A percentile compares a stretch with the other conserved stretches of the same genome.
Conservation (phyloP, 1,140 invertebrate genomes). For the Streblospio benedicti region DNA sequence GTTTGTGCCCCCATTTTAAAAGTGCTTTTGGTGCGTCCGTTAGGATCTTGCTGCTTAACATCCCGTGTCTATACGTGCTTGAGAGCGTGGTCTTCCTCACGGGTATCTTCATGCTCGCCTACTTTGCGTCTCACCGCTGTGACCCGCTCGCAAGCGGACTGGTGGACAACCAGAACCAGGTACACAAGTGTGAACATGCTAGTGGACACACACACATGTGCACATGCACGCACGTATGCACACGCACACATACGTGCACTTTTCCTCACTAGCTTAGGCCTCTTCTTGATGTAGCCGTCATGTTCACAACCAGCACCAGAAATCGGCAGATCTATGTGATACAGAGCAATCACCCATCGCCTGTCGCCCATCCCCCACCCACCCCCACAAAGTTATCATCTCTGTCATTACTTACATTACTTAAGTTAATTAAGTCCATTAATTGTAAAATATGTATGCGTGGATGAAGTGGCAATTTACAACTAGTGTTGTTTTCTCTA, state of each 20-base stretch:
- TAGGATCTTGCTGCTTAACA: neutral
- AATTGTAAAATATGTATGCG: neutral
- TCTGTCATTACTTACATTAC: neutral
- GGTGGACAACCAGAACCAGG: conserved; percentile 4
- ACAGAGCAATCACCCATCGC: too few relatives aligned
- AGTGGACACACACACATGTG: too few relatives aligned
- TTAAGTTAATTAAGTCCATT: neutral
- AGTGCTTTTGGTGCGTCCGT: neutral
- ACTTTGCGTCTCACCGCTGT: neutral
- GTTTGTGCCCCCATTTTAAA: too few relatives aligned
- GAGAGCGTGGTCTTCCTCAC: neutral
- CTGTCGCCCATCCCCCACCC: too few relatives aligned
- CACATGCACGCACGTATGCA: neutral
- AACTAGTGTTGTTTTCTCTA: too few relatives aligned
- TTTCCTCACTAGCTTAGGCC: neutral
- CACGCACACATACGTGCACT: neutral
- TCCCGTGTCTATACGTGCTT: neutral
- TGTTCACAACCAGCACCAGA: neutral
- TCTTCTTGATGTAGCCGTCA: neutral
- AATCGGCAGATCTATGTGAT: too few relatives aligned
- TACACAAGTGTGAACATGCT: neutral
- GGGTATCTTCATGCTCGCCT: conserved; percentile 1
- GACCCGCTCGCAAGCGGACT: conserved; percentile 1
- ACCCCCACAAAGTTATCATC: too few relatives aligned
- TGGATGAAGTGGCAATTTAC: too few relatives aligned